Conservation (phyloP, 2,797 vertebrate species). For the Rhinoraja longicauda region DNA sequence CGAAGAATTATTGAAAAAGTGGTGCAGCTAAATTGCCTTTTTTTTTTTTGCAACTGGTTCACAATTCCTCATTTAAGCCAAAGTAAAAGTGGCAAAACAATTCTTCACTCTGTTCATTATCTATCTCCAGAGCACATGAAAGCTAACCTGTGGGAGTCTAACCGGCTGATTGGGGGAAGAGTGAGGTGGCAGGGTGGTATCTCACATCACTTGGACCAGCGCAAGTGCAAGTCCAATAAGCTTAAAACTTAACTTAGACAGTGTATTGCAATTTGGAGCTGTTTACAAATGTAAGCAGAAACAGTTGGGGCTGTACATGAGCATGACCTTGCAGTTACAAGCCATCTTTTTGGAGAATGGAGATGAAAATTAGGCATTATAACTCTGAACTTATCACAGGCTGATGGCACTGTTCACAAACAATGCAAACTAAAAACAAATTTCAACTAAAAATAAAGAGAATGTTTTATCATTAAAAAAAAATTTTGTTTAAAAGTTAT, state of each 20-base stretch:
- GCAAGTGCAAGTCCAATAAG: not conserved
- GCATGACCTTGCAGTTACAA: not conserved
- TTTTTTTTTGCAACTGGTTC: not conserved
- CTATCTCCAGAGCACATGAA: not conserved
- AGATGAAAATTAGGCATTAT: not conserved
- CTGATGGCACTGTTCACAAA: not conserved
- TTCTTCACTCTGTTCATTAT: not conserved
- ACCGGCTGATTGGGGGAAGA: no score
- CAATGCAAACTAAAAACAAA: not conserved
- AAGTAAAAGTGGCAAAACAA: not conserved
- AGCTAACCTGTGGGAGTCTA: not conserved
- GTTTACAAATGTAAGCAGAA: slow-evolving; percentile 8
- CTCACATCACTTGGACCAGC: not conserved
- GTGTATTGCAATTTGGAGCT: not conserved
- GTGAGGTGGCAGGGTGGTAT: not conserved
- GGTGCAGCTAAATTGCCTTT: not conserved
- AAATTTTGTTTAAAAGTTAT: not conserved
- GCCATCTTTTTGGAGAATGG: not conserved
- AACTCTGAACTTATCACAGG: not conserved
- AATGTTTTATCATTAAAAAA: not conserved
- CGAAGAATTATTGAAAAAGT: not conserved
- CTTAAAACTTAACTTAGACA: not conserved
- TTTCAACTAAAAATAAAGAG: not conserved
- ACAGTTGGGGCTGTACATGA: not conserved
- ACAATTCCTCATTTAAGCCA: not conserved